Evolutionary conservation across 2,797 vertebrate genomes (phyloP), one percentile per base, ranked within the genome.

Genomic region (Chelon auratus): DNA sequence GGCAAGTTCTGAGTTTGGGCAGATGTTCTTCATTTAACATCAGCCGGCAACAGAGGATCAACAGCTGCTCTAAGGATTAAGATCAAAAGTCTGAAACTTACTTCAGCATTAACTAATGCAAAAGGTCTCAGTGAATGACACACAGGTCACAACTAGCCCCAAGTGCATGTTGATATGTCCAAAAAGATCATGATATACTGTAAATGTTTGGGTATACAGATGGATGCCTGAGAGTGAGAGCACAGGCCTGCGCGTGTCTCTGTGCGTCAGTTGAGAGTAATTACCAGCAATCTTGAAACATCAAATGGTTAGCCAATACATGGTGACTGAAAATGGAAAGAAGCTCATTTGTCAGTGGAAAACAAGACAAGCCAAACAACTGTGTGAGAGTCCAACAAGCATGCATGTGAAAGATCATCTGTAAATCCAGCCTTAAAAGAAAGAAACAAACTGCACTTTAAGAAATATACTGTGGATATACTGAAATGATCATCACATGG

Each of bases 281-380:
- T 77, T 75, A 58, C 37, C 64, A 78, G 70, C 33, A 68, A 75
- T 2, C 2, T 20, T 42, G 3, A 60, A 13, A 43, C 20, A 53
- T 65, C 40, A 73, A 47, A 58, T 70, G 36, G 62, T 66, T 26
- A 40, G 64, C 72, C 72, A 76, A 42, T 5, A 45, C 17, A 47
- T 36, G 55, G 73, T 65, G 26, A 48, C 24, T 76, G 63, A 66
- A 33, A 20, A 30, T n/a, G 30, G 2, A 80, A 68, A 67, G 40
- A 37, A 60, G 11, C 24, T 64, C 14, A 65, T 73, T 68, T 68
- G 36, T 74, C 63, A 59, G 20, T 24, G 37, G 15, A 62, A 76
- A 71, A 33, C 4, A 9, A 61, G 14, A 64, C 47, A 58, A 62
- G 58, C 48, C 62, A 64, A 69, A 33, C 60, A 58, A 45, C 33